Evolutionary conservation across 2,113 vertebrate species (phyloP).

Genomic region (Takifugu bimaculatus): DNA sequence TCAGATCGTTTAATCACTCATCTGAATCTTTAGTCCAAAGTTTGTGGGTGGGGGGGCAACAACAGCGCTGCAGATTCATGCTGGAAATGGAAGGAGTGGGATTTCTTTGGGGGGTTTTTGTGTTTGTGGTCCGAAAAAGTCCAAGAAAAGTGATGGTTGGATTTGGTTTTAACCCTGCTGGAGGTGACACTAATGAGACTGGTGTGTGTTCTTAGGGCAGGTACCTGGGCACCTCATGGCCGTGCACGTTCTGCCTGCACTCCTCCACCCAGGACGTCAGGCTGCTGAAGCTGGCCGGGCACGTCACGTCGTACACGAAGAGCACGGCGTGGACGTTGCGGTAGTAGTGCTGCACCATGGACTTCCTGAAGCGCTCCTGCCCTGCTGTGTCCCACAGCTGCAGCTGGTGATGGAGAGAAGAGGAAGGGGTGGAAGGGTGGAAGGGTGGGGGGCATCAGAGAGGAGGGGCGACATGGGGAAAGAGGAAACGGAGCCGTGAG

Average conservation of each 20-base stretch:
- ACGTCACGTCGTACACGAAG: conserved; percentile 91
- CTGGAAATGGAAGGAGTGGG: no score
- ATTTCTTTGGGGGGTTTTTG: no score
- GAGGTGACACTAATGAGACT: neutral
- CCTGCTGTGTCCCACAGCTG: conserved; percentile 97
- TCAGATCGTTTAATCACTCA: no score
- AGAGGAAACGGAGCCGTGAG: conserved; percentile 23
- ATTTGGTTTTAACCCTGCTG: no score
- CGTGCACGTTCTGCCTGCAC: conserved; percentile 85
- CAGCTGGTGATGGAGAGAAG: conserved; percentile 71
- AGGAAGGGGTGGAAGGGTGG: neutral
- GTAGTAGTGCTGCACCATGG: conserved; percentile 97
- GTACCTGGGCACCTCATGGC: conserved; percentile 83
- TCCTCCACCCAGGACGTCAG: conserved; percentile 90
- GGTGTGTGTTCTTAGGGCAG: neutral
- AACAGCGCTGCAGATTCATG: no score
- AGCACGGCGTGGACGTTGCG: conserved; percentile 91
- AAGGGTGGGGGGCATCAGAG: neutral
- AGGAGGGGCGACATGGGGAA: neutral
- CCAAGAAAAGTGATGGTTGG: no score
- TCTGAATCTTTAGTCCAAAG: no score
- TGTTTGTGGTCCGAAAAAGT: no score
- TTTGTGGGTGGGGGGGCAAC: no score
- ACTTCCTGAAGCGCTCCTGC: conserved; percentile 93
- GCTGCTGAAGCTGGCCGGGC: conserved; percentile 81